phyloP scores from a whole-genome alignment of 1,140 invertebrate species.

The Wiebesia pumilae region DNA sequence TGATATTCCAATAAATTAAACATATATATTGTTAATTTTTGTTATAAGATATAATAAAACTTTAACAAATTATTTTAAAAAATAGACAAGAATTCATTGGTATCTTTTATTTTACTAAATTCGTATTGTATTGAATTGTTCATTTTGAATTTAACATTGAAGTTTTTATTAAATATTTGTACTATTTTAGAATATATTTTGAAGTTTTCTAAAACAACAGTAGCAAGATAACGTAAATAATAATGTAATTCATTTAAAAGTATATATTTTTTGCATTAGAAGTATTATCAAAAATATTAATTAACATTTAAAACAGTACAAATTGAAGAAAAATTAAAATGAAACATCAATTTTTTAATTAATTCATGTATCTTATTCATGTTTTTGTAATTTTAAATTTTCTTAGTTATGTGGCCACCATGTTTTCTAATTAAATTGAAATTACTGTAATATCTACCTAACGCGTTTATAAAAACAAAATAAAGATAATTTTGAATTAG shows the following conservation, averaged over 20 bases:
- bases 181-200: neutral
- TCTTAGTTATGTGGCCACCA: slow-evolving; percentile 14
- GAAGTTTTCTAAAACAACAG: too few relatives aligned
- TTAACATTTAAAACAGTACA: too few relatives aligned
- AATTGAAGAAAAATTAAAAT: neutral
- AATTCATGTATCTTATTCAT: neutral
- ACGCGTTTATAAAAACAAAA: slow-evolving; percentile 7
- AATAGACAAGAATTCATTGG: neutral
- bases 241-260: too few relatives aligned
- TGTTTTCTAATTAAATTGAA: slow-evolving; percentile 17
- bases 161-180: neutral
- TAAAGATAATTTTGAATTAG: slow-evolving; percentile 31
- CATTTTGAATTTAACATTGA: neutral
- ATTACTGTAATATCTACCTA: slow-evolving; percentile 1
- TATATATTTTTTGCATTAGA: too few relatives aligned
- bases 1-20: too few relatives aligned
- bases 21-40: too few relatives aligned
- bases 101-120: neutral
- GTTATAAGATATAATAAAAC: too few relatives aligned
- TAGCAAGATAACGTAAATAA: too few relatives aligned
- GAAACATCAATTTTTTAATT: neutral
- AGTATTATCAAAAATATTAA: too few relatives aligned
- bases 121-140: neutral
- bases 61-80: neutral
- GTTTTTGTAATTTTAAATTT: neutral